Evolutionary conservation across 2,113 vertebrate genomes (phyloP).

Genomic region (Probosciger aterrimus): DNA sequence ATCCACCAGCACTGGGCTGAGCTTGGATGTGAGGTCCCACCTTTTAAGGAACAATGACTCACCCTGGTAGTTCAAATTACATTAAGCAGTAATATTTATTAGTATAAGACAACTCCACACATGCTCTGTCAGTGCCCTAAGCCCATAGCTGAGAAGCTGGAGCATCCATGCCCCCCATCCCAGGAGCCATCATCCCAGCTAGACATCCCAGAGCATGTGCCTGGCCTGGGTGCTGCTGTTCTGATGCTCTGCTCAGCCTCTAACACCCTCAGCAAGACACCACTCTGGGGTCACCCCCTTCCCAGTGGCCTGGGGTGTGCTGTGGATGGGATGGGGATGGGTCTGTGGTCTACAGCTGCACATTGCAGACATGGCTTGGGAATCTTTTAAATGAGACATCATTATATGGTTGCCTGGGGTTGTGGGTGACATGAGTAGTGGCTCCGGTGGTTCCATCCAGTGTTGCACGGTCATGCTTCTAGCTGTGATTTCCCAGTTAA

Average conservation of each 20-base stretch:
- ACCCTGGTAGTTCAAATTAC: background rate
- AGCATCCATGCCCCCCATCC: background rate
- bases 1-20: rapidly evolving
- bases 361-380: background rate
- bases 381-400: background rate
- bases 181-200: background rate
- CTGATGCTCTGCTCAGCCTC: background rate
- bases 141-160: background rate
- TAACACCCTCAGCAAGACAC: rapidly evolving
- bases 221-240: too few species aligned
- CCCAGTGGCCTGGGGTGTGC: background rate
- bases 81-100: background rate
- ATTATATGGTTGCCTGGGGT: background rate
- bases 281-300: background rate
- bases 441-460: background rate
- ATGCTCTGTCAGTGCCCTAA: rapidly evolving
- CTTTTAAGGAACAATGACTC: rapidly evolving
- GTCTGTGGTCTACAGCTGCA: background rate
- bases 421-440: background rate
- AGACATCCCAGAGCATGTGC: rapidly evolving
- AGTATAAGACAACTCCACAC: rapidly evolving
- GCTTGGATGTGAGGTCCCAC: background rate
- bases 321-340: rapidly evolving
- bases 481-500: background rate
- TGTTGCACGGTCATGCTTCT: background rate